phyloP scores from a whole-genome alignment of 2,797 vertebrate species.

The Natrix natrix region DNA sequence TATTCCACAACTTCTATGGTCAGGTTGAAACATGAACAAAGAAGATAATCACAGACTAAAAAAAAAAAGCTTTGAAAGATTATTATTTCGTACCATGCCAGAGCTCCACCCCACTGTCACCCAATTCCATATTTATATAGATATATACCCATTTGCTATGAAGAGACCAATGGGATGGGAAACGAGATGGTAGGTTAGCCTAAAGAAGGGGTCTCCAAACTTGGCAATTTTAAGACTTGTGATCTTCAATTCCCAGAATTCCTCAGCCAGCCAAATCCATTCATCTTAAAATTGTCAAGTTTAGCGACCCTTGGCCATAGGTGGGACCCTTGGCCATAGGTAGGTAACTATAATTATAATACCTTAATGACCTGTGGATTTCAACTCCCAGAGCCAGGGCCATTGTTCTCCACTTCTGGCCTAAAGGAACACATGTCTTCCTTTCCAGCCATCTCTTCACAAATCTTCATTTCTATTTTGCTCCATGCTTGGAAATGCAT shows the following conservation, averaged over 20 bases:
- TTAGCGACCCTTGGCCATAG: too few species aligned
- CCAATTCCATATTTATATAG: neutral
- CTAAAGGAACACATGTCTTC: neutral
- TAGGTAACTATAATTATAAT: too few species aligned
- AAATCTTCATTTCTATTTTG: neutral
- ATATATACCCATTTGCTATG: neutral
- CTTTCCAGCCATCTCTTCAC: neutral
- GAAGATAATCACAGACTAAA: neutral
- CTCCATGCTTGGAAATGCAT: neutral
- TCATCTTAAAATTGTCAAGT: too few species aligned
- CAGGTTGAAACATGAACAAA: too few species aligned
- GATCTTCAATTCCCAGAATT: too few species aligned
- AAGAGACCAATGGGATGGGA: neutral
- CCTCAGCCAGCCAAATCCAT: too few species aligned
- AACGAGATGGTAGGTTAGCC: neutral
- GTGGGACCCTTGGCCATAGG: too few species aligned
- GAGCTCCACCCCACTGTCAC: neutral
- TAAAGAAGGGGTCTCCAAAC: too few species aligned
- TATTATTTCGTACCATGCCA: neutral
- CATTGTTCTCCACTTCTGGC: neutral
- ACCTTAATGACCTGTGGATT: too few species aligned
- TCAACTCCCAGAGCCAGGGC: too few species aligned
- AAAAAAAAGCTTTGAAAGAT: neutral
- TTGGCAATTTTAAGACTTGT: too few species aligned
- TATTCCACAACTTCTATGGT: neutral